Evolutionary conservation across 30 jellyfish, hydroid and myxozoan genomes (phyloP), one percentile per base, ranked within the genome.

Genomic region (Aurelia coerulea): DNA sequence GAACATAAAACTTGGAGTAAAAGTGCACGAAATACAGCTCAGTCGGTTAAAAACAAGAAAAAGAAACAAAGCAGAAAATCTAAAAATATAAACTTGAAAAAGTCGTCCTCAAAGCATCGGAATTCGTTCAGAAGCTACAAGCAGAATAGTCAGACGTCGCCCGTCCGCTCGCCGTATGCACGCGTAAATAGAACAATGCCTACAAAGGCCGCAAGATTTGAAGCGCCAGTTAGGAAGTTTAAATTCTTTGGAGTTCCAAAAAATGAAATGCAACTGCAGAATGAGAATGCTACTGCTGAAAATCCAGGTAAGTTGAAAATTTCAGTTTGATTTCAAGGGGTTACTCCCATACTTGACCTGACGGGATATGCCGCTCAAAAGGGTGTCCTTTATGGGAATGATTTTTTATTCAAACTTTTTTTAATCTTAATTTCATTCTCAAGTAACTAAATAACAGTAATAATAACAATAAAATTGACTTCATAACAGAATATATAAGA

Each of bases 221-320:
- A 84, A 33, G 77, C 81, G 0, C 87, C 88, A 1, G 79, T 77
- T n/a, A 73, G 85, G 68, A 84, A 84, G 66, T 84, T 84, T 51
- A 70, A 59, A 49, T 83, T 83, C 64, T 59, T 73, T 29, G 74
- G 82, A 34, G 70, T 63, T 0, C 73, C 81, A 15, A 35, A 74
- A 23, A 62, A 46, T 13, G 46, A 84, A 33, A 52, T 66, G 54
- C 83, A 64, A 14, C 35, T 66, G 33, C 88, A 74, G 34, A 42
- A 50, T 11, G 64, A 73, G 33, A 71, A 74, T 54, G 19, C 72
- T n/a, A 49, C 93, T 8, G 75, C 54, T 62, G 77, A 23, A 71
- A 32, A 19, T 67, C 70, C 70, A 60, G 70, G 70, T 60, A 60
- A 4, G 56, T 3, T 46, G 51, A 39, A 39, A 39, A 2, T 6